These are phyloP conservation scores for Alces alces DNA, from an alignment of 2,113 vertebrate species.

Conservation along the genomic window DNA sequence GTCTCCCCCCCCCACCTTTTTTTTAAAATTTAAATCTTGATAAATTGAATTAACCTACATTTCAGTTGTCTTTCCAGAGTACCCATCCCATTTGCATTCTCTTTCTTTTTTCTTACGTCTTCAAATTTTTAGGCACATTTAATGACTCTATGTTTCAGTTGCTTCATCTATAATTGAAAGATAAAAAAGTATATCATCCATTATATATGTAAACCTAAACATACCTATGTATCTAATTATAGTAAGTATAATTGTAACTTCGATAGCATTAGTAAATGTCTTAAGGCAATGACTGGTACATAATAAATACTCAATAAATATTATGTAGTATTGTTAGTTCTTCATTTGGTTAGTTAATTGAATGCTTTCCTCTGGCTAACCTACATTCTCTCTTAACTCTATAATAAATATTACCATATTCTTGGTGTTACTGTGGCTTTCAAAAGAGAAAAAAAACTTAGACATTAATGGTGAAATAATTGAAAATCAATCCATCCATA, in stretches of 20 bases:
- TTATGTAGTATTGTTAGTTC: neutral
- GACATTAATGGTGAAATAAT: neutral
- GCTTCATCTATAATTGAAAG: neutral
- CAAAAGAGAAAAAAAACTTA: neutral
- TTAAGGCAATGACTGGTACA: neutral
- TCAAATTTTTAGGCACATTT: neutral
- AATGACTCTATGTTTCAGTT: neutral
- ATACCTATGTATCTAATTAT: neutral
- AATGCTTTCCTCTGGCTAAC: neutral
- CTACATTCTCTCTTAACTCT: neutral
- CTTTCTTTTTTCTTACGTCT: neutral
- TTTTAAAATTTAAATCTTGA: neutral
- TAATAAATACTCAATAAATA: neutral
- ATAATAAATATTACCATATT: neutral
- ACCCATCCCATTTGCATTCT: neutral
- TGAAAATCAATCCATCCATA: neutral
- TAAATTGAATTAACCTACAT: neutral
- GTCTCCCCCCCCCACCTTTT: neutral
- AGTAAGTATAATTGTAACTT: neutral
- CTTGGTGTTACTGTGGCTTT: neutral
- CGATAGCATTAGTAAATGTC: neutral
- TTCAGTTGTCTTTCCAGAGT: neutral
- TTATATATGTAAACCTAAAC: neutral
- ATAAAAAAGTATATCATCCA: neutral
- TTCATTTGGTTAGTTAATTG: neutral